Percentiles rank a stretch among this genome's conserved stretches.
These are phyloP conservation scores for Gallinago media DNA, from an alignment of 2,113 vertebrate species.

Conservation along the genomic window DNA sequence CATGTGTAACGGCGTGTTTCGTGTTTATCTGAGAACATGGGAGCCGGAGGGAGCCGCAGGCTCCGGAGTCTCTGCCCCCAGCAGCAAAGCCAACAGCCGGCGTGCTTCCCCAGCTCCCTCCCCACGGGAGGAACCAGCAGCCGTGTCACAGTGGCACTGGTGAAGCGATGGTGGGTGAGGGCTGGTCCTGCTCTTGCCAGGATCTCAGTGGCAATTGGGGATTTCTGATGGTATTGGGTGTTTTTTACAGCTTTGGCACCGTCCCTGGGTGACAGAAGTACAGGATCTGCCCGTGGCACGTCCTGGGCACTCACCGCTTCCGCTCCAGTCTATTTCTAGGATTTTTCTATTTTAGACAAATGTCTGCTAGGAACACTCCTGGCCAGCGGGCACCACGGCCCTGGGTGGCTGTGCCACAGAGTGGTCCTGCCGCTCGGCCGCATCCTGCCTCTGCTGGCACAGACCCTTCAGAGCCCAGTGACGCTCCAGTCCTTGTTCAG, in stretches of 20 bases:
- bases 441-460: neutral
- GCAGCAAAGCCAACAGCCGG: fast-evolving
- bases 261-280: neutral
- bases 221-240: neutral
- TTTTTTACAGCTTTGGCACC: neutral
- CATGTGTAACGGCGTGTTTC: neutral
- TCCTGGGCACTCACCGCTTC: neutral
- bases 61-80: neutral
- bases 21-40: fast-evolving
- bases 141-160: fast-evolving
- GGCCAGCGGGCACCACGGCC: neutral
- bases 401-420: fast-evolving
- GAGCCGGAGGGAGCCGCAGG: neutral
- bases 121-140: fast-evolving
- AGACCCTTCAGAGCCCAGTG: neutral
- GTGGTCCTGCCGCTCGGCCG: neutral
- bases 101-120: fast-evolving
- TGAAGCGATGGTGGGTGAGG: neutral
- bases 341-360: neutral
- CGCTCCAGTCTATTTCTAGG: neutral
- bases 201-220: fast-evolving
- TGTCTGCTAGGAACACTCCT: neutral
- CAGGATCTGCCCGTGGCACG: neutral
- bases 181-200: neutral
- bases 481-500: neutral